Percentiles rank a stretch among this genome's conserved stretches.
phyloP scores from a whole-genome alignment of 2,113 vertebrate genomes.

The Rhegmatorhina hoffmannsi region DNA sequence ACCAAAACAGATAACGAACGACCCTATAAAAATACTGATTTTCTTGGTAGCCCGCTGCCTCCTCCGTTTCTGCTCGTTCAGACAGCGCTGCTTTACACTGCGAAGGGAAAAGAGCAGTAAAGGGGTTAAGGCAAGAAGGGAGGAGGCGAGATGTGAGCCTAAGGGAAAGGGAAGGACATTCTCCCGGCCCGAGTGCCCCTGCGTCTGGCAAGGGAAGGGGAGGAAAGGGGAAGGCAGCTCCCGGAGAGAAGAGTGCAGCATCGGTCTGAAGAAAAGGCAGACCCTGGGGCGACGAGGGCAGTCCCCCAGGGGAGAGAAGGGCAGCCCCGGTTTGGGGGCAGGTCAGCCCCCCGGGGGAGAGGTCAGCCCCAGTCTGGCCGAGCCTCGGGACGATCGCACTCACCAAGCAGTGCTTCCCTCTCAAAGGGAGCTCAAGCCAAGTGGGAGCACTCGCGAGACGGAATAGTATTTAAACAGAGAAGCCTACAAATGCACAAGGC shows the following conservation, averaged over 20 bases:
- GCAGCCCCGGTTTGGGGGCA: neutral
- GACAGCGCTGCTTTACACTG: constrained; percentile 82
- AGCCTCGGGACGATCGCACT: neutral
- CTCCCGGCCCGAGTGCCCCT: neutral
- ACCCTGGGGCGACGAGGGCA: neutral
- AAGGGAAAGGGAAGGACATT: neutral
- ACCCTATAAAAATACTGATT: constrained; percentile 83
- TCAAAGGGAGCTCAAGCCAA: neutral
- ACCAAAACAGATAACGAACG: constrained; percentile 83
- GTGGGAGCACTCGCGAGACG: neutral
- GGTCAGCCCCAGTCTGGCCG: neutral
- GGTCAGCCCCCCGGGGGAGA: too few relatives aligned
- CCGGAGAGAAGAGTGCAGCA: too few relatives aligned
- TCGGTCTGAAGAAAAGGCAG: too few relatives aligned
- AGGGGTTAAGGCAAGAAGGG: neutral
- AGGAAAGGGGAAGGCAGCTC: neutral
- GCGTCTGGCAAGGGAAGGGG: fast-evolving
- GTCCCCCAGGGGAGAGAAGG: too few relatives aligned
- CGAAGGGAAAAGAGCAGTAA: constrained; percentile 9
- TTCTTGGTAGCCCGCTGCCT: constrained; percentile 78
- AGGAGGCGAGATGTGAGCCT: neutral
- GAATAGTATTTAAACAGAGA: neutral
- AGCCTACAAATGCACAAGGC: neutral
- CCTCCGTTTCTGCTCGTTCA: constrained; percentile 79
- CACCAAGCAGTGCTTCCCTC: neutral